A percentile compares a stretch with the other conserved stretches of the same genome.
phyloP scores from a whole-genome alignment of 2,888 invertebrate species.

The Phaedon cochleariae region DNA sequence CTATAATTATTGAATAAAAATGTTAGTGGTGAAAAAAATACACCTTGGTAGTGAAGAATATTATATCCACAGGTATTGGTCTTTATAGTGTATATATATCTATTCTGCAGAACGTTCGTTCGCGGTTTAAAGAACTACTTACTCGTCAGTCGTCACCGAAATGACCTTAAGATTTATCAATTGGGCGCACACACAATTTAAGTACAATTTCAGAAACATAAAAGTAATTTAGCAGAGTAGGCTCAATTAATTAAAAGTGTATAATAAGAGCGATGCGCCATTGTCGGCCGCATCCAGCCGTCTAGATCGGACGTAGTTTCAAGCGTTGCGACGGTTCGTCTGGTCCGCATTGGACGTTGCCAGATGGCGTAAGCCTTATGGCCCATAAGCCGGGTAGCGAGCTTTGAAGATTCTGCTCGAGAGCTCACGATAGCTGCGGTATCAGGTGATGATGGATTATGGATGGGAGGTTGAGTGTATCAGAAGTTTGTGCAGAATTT shows the following conservation, averaged over 20 bases:
- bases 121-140: slow-evolving; percentile 10
- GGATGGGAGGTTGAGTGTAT: not conserved
- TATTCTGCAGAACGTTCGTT: no score
- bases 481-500: not conserved
- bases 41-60: no score
- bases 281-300: slow-evolving; percentile 21
- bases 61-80: no score
- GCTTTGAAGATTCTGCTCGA: no score
- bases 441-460: no score
- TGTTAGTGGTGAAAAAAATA: no score
- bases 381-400: no score
- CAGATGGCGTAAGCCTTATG: slow-evolving; percentile 31
- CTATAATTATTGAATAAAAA: no score
- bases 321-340: slow-evolving; percentile 33
- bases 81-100: no score
- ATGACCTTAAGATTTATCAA: slow-evolving; percentile 46
- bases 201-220: slow-evolving; percentile 45
- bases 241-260: slow-evolving; percentile 41
- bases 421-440: no score
- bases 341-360: slow-evolving; percentile 35
- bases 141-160: not conserved
- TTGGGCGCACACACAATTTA: slow-evolving; percentile 26
- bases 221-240: slow-evolving; percentile 43
- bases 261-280: slow-evolving; percentile 28
- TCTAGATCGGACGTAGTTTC: slow-evolving; percentile 41